Base-by-base conservation (phyloP, 2,113 vertebrate genomes). In the Pterophyllum scalare region DNA sequence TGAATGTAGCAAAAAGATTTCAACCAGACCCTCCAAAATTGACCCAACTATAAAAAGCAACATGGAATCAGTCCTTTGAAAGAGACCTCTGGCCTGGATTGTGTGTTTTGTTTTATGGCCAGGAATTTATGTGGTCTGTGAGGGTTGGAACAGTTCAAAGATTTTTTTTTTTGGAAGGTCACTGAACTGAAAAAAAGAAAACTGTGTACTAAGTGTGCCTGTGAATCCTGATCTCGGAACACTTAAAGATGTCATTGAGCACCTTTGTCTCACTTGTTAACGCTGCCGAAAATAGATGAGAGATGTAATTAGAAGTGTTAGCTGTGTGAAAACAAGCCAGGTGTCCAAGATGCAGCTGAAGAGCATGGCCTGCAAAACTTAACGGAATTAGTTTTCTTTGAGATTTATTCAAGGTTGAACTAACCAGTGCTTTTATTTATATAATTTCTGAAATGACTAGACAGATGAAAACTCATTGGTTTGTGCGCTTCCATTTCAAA, bases 81-180 rank as follows among this genome's bases (percentile, higher is more conserved):
- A 80, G 77, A 79, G 49, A 85, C 49, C 85, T 86, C 72, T 91
- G 89, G 80, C 60, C 84, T 77, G 64, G 84, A 81, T 84, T 83
- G 82, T 91, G 86, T 88, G 72, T 88, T 89, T 78, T 88, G 64
- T 87, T 89, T 86, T 57, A 19, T 65, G 49, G 83, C 54, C 56
- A 87, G 85, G 91, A 93, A 92, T 90, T 77, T 65, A 83, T 92
- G 91, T 94, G 93, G 93, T 90, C 56, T 89, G 31, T 77, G 80
- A 87, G 89, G 82, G 43, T 74, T 90, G 85, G 88, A 90, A 22
- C 52, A 79, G 80, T 88, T 83, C 54, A 35, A 20, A 75, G 14
- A 59, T 54, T 75, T 85, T 81, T 76, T 85, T 82, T 61, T 86
- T 82, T 38, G 28, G 83, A 91, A 91, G 82, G 81, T 88, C 79